Evolutionary conservation across 1,140 invertebrate species (phyloP), one percentile per base, ranked within the genome.

Genomic region (Melipona quadrifasciata): DNA sequence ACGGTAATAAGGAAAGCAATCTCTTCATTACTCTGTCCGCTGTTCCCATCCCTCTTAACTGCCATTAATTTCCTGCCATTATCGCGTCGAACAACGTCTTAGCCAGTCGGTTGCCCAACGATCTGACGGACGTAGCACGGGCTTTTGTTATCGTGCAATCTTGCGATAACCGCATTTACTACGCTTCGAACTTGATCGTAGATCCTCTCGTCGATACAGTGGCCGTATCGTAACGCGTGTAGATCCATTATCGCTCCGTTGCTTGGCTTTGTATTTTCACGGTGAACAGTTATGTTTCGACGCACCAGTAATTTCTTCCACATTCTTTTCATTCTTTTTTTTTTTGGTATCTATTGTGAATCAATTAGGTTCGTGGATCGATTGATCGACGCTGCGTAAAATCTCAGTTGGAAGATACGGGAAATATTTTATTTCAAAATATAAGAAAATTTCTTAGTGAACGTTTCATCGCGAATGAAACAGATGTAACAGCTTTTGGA

Each of bases 31-130:
- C 65, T 68, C 61, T 34, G 64, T 65, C 31, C 80, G 67, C 16
- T 24, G 71, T 75, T 80, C 64, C 55, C 61, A 65, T 65, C 79
- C 39, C 31, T 27, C 57, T 78, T 70, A 16, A 68, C 53, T 78
- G 67, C 68, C 73, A 89, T 86, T 89, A 89, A 89, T 89, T 89
- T 89, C 87, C 88, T 84, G 80, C 19, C 77, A 89, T 89, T 86
- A 86, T 89, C 87, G 64, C 51, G 34, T 14, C 73, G 57, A 84
- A 74, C 57, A 77, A 88, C 70, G 86, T 86, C 77, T 89, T 88
- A 85, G 82, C 78, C 79, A 64, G 64, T 57, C 78, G 65, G 55
- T 80, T 84, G 75, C 77, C 72, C 74, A 78, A 88, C 84, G 74
- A 86, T 57, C 53, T 34, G 61, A 80, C 78, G 17, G 72, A 19